Conservation (phyloP, 2,113 vertebrate genomes). For the Podarcis raffonei region DNA sequence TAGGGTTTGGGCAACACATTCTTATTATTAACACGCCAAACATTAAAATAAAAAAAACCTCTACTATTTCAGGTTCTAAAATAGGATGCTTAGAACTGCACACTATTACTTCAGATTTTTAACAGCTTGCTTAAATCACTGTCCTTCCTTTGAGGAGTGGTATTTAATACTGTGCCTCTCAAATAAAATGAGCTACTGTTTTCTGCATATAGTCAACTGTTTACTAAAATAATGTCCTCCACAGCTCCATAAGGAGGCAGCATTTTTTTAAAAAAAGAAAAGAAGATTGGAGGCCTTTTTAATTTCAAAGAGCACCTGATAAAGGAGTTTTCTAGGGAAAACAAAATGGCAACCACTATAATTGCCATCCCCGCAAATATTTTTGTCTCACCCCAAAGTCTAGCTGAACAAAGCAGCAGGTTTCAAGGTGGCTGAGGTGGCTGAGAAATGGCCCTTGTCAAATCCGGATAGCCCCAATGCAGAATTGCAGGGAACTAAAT, state of each 20-base stretch:
- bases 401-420: background rate
- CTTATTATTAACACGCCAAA: background rate
- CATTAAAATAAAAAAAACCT: background rate
- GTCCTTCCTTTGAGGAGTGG: background rate
- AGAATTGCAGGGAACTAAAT: background rate
- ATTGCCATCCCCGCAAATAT: background rate
- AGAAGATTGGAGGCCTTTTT: background rate
- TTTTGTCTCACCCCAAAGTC: background rate
- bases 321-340: background rate
- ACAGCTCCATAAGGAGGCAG: background rate
- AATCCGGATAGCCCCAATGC: background rate
- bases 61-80: background rate
- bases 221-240: too few species aligned
- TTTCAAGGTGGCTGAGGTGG: background rate
- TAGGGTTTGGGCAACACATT: background rate
- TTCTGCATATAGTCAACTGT: background rate
- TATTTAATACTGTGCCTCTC: background rate
- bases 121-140: background rate
- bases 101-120: background rate
- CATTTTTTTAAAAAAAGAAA: background rate
- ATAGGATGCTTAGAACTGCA: background rate
- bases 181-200: background rate
- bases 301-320: background rate
- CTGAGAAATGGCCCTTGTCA: background rate
- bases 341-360: background rate